phyloP scores from a whole-genome alignment of 2,797 vertebrate species.

The Margarornis squamiger region DNA sequence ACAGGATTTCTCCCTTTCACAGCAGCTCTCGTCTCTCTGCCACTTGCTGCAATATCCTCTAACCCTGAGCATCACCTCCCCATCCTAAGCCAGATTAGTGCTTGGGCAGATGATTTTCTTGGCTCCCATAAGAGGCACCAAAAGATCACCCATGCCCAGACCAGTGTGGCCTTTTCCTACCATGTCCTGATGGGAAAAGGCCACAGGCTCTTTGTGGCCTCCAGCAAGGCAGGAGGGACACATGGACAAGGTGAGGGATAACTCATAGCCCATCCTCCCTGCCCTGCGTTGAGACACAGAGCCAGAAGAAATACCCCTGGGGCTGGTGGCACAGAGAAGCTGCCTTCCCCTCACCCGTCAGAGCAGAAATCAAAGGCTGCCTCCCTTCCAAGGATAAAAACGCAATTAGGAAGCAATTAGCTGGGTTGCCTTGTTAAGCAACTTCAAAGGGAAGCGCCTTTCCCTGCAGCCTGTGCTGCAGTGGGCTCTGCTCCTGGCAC shows the following conservation, averaged over 20 bases:
- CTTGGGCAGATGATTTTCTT: not conserved
- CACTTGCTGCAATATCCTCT: not conserved
- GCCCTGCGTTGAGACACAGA: not conserved
- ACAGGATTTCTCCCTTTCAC: not conserved
- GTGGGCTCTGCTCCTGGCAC: slow-evolving; percentile 51
- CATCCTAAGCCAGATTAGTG: not conserved
- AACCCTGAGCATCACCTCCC: not conserved
- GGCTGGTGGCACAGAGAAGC: not conserved
- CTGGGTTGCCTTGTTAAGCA: slow-evolving; percentile 64
- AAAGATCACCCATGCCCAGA: not conserved
- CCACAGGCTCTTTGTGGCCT: not conserved
- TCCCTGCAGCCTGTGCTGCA: slow-evolving; percentile 3
- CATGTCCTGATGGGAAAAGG: not conserved
- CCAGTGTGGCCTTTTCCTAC: not conserved
- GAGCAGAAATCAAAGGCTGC: slow-evolving; percentile 69
- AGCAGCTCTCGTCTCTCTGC: not conserved
- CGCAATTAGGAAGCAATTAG: slow-evolving; percentile 73
- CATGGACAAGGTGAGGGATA: not conserved
- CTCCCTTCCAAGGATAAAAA: slow-evolving; percentile 64
- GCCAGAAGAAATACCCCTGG: not conserved
- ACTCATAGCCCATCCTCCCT: not conserved
- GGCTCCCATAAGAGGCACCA: not conserved
- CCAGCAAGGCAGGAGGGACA: not conserved
- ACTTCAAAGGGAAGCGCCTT: slow-evolving; percentile 68
- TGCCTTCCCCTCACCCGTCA: slow-evolving; percentile 11